These are phyloP conservation scores for Harpalus rubripes DNA, from an alignment of 2,888 invertebrate genomes.

Conservation along the genomic window DNA sequence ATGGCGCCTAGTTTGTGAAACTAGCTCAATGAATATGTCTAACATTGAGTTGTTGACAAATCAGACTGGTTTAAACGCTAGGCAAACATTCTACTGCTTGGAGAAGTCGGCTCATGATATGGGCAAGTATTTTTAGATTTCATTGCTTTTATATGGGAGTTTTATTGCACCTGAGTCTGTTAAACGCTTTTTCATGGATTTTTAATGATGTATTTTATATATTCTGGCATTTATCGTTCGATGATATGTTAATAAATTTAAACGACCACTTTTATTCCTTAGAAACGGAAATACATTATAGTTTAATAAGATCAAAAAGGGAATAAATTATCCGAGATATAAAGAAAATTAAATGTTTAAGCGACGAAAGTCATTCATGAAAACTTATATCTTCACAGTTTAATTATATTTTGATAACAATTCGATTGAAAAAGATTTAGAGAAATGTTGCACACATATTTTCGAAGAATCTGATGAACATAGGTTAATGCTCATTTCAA, in stretches of 20 bases:
- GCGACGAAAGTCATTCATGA: too few relatives aligned
- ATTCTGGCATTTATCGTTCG: constrained; percentile 10
- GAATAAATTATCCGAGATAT: not conserved
- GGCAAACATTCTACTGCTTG: constrained; percentile 3
- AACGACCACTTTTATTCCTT: not conserved
- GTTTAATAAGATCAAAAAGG: not conserved
- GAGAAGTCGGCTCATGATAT: not conserved
- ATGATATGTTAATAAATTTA: constrained; percentile 30
- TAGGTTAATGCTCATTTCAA: too few relatives aligned
- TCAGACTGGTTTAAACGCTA: constrained; percentile 25
- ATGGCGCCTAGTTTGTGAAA: not conserved
- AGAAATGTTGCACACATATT: too few relatives aligned
- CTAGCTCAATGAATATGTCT: constrained; percentile 4
- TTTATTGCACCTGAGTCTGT: constrained; percentile 49
- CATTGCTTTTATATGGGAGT: constrained; percentile 27
- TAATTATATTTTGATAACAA: too few relatives aligned
- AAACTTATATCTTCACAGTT: too few relatives aligned
- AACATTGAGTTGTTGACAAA: constrained; percentile 39
- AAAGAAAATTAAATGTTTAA: too few relatives aligned
- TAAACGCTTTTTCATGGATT: constrained; percentile 36
- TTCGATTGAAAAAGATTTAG: too few relatives aligned
- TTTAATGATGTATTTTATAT: constrained; percentile 49
- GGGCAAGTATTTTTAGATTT: constrained; percentile 34
- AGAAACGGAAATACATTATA: not conserved
- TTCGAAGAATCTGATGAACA: too few relatives aligned